Evolutionary conservation across 2,113 vertebrate genomes (phyloP), one percentile per base, ranked within the genome.

Genomic region (Sigmodon hispidus): DNA sequence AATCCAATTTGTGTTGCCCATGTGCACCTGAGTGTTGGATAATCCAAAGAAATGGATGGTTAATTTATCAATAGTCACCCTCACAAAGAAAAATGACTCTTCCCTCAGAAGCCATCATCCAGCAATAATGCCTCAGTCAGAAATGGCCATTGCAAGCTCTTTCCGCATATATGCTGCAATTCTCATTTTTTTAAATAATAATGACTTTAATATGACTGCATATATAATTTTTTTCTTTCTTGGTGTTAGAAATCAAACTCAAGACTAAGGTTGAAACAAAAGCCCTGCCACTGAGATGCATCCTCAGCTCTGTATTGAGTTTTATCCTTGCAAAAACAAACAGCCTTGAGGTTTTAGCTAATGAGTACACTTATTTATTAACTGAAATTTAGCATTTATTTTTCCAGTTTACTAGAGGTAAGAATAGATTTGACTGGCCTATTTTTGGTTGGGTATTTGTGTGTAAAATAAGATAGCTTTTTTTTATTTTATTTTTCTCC

Each of bases 341-440:
- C 21, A 61, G 21, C 59, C 59, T 61, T 61, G 59, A 61, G 59
- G 21, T 24, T 61, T 21, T 61, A 24, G 59, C 22, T 22, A 61
- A 61, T 61, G 59, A 61, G 21, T 61, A 21, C 22, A 61, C 21
- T 61, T 61, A 22, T 61, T 24, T 3, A 61, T 61, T 89, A 34
- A 87, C 63, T 77, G 57, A 48, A 93, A 3, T 85, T 77, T 86
- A 72, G 92, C 45, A 85, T 96, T 95, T 21, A 40, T 77, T 92
- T 84, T 63, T 52, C 4, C n/a, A 80, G 40, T 95, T 85, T 55
- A 92, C 3, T 22, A 7, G 29, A 85, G 45, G 59, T 22, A 69
- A 9, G 36, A 94, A 19, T 22, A 55, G 55, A n/a, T 24, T 24
- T 65, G 70, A 52, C 24, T 80, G 29, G 45, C 69, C 5, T 45